Conservation (phyloP, 2,888 invertebrate genomes). For the Gastracanthus pulcherrimus region DNA sequence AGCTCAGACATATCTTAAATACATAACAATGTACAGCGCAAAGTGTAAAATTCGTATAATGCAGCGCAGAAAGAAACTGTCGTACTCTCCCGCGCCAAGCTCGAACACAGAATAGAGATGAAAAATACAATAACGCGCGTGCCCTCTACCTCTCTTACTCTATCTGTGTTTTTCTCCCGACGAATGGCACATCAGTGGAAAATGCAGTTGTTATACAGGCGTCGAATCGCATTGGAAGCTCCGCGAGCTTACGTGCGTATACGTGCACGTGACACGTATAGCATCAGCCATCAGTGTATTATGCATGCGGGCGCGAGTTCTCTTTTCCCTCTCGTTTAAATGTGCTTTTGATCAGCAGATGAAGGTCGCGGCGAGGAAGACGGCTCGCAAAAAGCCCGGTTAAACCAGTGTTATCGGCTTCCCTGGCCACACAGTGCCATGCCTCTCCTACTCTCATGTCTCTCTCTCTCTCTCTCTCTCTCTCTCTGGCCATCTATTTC, state of each 20-base stretch:
- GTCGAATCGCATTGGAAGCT: not conserved
- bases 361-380: not conserved
- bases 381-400: not conserved
- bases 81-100: too few species aligned
- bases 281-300: slow-evolving; percentile 8
- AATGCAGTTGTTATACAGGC: not conserved
- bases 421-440: not conserved
- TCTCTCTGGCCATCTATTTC: not conserved
- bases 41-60: too few species aligned
- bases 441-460: not conserved
- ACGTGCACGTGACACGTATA: not conserved
- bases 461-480: not conserved
- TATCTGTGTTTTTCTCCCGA: not conserved
- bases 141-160: too few species aligned
- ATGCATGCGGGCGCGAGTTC: not conserved
- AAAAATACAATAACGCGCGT: not conserved
- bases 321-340: not conserved
- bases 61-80: too few species aligned
- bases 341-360: slow-evolving; percentile 16
- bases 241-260: not conserved
- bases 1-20: too few species aligned
- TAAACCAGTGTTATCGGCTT: slow-evolving; percentile 10
- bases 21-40: too few species aligned
- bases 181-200: not conserved
- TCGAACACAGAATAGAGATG: not conserved